These are phyloP conservation scores for Trichoplusia ni DNA, from an alignment of 1,140 invertebrate genomes.

Conservation along the genomic window DNA sequence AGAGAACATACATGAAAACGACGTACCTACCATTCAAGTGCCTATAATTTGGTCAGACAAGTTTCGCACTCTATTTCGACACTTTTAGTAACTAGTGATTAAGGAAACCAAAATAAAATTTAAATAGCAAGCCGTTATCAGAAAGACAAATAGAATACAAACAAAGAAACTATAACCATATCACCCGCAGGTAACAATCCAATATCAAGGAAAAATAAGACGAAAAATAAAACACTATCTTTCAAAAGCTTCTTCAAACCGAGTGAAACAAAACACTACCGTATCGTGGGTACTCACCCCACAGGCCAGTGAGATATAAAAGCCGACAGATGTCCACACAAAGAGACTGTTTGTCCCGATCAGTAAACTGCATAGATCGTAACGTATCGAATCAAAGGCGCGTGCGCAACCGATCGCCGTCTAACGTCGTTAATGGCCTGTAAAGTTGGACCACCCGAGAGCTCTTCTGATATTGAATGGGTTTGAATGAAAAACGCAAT, in stretches of 20 bases:
- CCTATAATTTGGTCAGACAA: no score
- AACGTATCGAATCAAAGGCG: slow-evolving; percentile 35
- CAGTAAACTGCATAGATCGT: slow-evolving; percentile 15
- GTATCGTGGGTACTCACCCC: neutral
- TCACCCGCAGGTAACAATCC: no score
- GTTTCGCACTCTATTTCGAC: no score
- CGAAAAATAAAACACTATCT: no score
- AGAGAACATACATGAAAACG: neutral
- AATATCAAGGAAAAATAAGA: no score
- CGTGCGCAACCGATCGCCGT: slow-evolving; percentile 7
- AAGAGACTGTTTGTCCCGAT: slow-evolving; percentile 4
- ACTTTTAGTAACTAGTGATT: no score
- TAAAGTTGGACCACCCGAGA: slow-evolving; percentile 37
- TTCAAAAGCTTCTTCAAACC: no score
- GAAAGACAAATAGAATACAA: no score
- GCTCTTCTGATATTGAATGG: slow-evolving; percentile 7
- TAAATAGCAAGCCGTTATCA: no score
- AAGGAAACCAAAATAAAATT: no score
- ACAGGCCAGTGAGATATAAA: neutral
- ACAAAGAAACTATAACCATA: no score
- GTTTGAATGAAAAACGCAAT: slow-evolving; percentile 8
- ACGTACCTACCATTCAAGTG: no score
- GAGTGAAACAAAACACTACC: neutral
- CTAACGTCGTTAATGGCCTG: slow-evolving; percentile 39
- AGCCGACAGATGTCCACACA: slow-evolving; percentile 16